Percentiles rank a stretch among this genome's conserved stretches.
phyloP scores from a whole-genome alignment of 2,797 vertebrate species.

The Eulemur mongoz region DNA sequence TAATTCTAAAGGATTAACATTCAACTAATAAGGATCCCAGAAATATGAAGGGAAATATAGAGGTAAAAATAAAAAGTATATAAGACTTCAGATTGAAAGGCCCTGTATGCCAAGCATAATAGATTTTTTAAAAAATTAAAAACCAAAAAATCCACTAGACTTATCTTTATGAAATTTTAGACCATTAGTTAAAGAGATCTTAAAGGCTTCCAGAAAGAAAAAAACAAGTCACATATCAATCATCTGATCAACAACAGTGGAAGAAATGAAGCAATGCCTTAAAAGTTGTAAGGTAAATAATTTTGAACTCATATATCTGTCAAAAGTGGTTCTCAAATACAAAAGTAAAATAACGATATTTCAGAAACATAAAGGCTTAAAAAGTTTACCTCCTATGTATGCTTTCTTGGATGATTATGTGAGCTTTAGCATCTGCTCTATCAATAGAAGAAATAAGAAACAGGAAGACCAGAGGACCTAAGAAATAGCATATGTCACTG shows the following conservation, averaged over 20 bases:
- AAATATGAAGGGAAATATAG: background rate
- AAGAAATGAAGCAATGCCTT: background rate
- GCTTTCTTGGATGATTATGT: background rate
- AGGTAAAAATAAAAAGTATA: background rate
- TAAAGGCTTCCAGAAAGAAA: background rate
- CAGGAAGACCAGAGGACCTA: background rate
- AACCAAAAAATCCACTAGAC: background rate
- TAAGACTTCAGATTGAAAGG: background rate
- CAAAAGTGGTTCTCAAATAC: background rate
- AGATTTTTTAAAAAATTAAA: background rate
- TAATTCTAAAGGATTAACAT: background rate
- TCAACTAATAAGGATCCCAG: background rate
- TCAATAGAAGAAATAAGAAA: background rate
- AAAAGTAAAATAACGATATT: background rate
- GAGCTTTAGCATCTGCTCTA: background rate
- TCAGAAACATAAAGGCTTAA: background rate
- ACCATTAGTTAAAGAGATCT: background rate
- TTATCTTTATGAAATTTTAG: background rate
- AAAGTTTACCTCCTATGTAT: background rate
- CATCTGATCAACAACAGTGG: background rate
- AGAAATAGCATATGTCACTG: background rate
- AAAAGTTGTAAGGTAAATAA: slow-evolving; percentile 2
- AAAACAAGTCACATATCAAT: background rate
- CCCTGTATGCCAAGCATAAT: background rate
- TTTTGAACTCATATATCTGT: background rate